Conservation (phyloP, 2,797 vertebrate genomes). For the Characodon lateralis region DNA sequence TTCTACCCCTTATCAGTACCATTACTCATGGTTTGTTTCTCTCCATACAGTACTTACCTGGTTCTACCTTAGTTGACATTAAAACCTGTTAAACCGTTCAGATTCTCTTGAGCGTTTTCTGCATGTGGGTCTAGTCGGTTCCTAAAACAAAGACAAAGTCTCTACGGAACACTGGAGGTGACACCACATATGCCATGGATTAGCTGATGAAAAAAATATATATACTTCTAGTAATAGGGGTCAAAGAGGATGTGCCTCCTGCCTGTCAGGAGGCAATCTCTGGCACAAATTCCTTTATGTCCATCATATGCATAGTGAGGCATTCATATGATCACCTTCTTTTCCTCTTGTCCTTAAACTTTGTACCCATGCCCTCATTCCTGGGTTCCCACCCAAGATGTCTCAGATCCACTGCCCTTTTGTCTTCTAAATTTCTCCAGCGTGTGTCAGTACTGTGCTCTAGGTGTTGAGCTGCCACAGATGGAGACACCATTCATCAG, state of each 20-base stretch:
- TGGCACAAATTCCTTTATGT: constrained; percentile 57
- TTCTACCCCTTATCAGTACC: too few relatives aligned
- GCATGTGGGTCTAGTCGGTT: too few relatives aligned
- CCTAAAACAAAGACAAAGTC: background rate
- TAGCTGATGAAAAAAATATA: constrained; percentile 63
- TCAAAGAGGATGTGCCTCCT: constrained; percentile 75
- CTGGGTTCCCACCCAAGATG: constrained; percentile 30
- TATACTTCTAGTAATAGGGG: constrained; percentile 80
- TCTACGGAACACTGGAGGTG: constrained; percentile 38
- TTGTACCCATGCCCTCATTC: constrained; percentile 3
- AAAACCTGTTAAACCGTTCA: too few relatives aligned
- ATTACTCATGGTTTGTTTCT: too few relatives aligned
- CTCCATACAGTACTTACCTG: too few relatives aligned
- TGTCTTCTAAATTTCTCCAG: constrained; percentile 67
- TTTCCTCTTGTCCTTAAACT: constrained; percentile 15
- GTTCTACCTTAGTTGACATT: too few relatives aligned
- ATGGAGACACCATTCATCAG: constrained; percentile 69
- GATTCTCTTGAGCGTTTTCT: too few relatives aligned
- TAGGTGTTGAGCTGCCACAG: constrained; percentile 51
- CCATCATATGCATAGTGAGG: constrained; percentile 54
- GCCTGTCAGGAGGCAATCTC: constrained; percentile 72
- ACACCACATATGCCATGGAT: constrained; percentile 65
- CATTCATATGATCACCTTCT: constrained; percentile 36
- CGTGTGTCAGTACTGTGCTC: constrained; percentile 49
- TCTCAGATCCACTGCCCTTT: constrained; percentile 15